A percentile compares a stretch with the other conserved stretches of the same genome.
These are phyloP conservation scores for Neomonachus schauinslandi DNA, from an alignment of 2,113 vertebrate genomes.

Conservation along the genomic window DNA sequence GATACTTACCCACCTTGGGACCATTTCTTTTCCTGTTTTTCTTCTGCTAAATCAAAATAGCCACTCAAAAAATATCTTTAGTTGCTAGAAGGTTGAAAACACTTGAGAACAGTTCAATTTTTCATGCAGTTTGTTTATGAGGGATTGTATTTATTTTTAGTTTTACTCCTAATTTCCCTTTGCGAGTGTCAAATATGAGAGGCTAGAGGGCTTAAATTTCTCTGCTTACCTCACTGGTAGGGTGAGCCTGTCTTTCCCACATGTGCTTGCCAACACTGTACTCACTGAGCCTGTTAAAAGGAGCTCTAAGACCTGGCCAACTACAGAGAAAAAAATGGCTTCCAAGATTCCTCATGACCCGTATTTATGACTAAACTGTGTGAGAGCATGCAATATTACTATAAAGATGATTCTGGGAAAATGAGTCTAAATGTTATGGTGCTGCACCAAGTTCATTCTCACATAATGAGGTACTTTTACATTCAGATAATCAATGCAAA, in stretches of 20 bases:
- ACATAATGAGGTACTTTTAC: neutral
- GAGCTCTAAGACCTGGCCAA: neutral
- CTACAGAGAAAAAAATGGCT: neutral
- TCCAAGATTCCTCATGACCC: neutral
- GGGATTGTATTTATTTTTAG: constrained; percentile 47
- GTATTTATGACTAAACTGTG: neutral
- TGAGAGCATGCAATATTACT: neutral
- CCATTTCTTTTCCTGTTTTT: neutral
- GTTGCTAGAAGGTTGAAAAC: neutral
- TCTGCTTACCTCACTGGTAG: constrained; percentile 2
- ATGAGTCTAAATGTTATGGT: neutral
- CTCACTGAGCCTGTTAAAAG: neutral
- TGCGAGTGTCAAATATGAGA: neutral
- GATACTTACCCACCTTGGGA: neutral
- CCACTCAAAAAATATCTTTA: neutral
- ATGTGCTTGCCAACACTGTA: neutral
- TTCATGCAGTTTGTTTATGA: neutral
- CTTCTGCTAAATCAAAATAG: constrained; percentile 26
- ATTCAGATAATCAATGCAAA: neutral
- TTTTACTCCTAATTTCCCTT: constrained; percentile 25
- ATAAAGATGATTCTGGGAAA: neutral
- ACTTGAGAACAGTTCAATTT: constrained; percentile 16
- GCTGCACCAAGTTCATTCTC: neutral
- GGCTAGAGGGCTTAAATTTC: neutral
- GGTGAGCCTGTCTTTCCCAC: neutral